These are phyloP conservation scores for Pelecanoides urinatrix DNA, from an alignment of 2,113 vertebrate species.

Conservation along the genomic window DNA sequence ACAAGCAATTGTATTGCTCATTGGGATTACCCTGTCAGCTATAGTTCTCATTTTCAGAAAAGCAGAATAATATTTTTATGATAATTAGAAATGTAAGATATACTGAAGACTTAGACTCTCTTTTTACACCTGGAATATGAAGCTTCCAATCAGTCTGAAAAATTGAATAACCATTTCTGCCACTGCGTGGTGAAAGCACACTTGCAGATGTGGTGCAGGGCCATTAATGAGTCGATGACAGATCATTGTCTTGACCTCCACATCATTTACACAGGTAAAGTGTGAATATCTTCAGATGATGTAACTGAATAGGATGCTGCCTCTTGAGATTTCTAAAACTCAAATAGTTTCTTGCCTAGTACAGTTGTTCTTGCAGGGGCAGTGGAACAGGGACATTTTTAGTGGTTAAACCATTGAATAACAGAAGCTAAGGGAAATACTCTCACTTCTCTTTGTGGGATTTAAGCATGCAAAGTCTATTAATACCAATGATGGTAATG, in stretches of 20 bases:
- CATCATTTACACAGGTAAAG: neutral
- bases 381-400: neutral
- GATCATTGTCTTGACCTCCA: neutral
- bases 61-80: neutral
- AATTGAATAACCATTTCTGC: neutral
- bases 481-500: neutral
- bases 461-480: neutral
- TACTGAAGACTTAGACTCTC: neutral
- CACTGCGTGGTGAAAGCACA: neutral
- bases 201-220: neutral
- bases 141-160: neutral
- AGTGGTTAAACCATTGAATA: neutral
- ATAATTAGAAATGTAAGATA: neutral
- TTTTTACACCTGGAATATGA: neutral
- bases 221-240: neutral
- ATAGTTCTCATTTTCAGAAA: neutral
- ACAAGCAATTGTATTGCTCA: neutral
- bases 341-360: neutral
- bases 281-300: neutral
- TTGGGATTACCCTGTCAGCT: neutral
- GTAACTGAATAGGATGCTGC: neutral
- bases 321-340: neutral
- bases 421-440: neutral
- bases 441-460: neutral
- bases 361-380: neutral